A percentile compares a stretch with the other conserved stretches of the same genome.
Conservation (phyloP, 2,113 vertebrate genomes). For the Turdus rufiventris region DNA sequence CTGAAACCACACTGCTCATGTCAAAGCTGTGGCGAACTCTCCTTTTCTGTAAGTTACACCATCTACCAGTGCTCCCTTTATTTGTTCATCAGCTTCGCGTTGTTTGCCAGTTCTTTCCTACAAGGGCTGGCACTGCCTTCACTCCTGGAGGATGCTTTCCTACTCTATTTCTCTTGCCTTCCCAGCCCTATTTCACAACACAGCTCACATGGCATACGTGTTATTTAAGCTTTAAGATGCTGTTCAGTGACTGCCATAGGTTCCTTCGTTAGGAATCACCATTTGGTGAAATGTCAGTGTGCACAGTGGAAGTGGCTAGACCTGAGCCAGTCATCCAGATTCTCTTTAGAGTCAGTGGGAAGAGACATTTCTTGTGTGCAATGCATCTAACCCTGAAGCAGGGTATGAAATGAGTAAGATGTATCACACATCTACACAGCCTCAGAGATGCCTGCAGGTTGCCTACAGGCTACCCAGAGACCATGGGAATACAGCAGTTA, state of each 20-base stretch:
- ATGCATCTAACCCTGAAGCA: background rate
- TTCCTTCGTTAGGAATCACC: background rate
- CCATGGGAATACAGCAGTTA: background rate
- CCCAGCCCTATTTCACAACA: background rate
- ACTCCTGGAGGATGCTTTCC: background rate
- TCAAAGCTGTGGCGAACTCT: background rate
- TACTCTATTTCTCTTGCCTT: background rate
- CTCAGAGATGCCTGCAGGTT: background rate
- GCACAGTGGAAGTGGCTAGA: background rate
- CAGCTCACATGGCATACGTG: fast-evolving
- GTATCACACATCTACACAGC: background rate
- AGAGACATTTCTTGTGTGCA: background rate
- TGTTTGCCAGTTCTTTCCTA: background rate
- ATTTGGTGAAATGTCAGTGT: background rate
- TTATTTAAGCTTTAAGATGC: background rate
- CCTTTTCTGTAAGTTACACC: background rate
- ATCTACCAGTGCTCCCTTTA: background rate
- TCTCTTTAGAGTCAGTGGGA: background rate
- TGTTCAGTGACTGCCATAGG: background rate
- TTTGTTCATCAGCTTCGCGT: background rate
- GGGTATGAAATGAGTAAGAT: background rate
- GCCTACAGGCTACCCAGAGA: background rate
- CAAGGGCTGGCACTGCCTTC: background rate
- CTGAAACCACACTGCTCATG: background rate
- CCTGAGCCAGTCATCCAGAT: background rate